phyloP scores from a whole-genome alignment of 2,113 vertebrate species.

The Leucopternis melanops region DNA sequence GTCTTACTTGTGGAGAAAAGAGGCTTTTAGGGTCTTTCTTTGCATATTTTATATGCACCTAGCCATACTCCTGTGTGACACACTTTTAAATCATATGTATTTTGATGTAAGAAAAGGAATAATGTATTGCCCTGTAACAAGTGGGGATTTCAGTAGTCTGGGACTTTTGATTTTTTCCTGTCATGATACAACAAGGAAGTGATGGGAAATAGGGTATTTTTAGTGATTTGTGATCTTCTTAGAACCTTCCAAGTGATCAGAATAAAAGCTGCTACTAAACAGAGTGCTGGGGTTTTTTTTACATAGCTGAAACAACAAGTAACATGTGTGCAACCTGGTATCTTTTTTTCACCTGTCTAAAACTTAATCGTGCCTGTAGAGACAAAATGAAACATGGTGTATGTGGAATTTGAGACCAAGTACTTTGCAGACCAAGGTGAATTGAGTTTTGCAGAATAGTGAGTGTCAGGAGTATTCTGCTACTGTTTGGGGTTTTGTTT shows the following conservation, averaged over 20 bases:
- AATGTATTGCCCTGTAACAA: neutral
- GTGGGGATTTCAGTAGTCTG: neutral
- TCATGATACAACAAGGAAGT: neutral
- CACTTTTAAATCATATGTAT: neutral
- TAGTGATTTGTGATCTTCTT: neutral
- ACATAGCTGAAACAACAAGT: neutral
- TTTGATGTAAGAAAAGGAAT: neutral
- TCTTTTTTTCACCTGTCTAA: neutral
- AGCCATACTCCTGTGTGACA: neutral
- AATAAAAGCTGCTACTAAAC: neutral
- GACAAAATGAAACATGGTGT: neutral
- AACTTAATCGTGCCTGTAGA: neutral
- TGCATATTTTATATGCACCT: neutral
- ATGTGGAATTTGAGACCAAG: neutral
- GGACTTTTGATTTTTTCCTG: rapidly evolving
- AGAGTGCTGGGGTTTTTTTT: neutral
- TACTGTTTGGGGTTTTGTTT: neutral
- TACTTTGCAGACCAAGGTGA: neutral
- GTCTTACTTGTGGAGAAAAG: neutral
- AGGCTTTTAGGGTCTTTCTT: neutral
- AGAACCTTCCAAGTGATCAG: neutral
- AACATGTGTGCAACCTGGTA: neutral
- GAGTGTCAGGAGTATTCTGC: neutral
- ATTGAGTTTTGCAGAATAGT: neutral
- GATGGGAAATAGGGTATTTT: neutral